These are phyloP conservation scores for Trissolcus japonicus DNA, from an alignment of 2,888 invertebrate species.

Conservation along the genomic window DNA sequence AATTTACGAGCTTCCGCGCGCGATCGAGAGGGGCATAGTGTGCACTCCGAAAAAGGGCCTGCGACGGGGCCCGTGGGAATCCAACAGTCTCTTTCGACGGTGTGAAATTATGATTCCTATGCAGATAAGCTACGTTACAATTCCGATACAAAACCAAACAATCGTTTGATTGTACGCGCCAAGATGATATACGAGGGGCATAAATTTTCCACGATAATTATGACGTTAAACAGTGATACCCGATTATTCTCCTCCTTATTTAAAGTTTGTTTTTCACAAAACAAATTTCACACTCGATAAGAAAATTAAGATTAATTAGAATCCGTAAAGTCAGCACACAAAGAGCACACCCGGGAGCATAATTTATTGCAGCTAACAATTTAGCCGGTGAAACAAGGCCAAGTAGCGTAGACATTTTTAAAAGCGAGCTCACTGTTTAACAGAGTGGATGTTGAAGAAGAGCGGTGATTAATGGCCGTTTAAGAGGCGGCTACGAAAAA, in stretches of 20 bases:
- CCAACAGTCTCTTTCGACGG: background rate
- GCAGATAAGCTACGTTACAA: slow-evolving; percentile 31
- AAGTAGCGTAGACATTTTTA: no score
- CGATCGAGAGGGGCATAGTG: background rate
- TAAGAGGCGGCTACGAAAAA: background rate
- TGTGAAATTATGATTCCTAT: slow-evolving; percentile 25
- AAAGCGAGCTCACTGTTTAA: no score
- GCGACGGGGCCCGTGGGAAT: slow-evolving; percentile 47
- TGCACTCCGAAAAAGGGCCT: background rate
- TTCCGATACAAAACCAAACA: slow-evolving; percentile 11
- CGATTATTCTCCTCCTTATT: background rate
- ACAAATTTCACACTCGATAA: slow-evolving; percentile 1
- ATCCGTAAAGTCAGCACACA: no score
- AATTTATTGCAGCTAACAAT: no score
- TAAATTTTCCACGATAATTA: slow-evolving; percentile 4
- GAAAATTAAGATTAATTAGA: no score
- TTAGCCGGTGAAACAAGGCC: no score
- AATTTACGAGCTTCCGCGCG: slow-evolving; percentile 15
- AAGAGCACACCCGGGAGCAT: no score
- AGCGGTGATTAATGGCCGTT: no score
- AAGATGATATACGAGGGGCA: background rate
- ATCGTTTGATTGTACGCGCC: slow-evolving; percentile 9
- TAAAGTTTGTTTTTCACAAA: background rate
- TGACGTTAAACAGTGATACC: slow-evolving; percentile 4
- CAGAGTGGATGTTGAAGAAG: background rate